Conservation (phyloP, 2,113 vertebrate species). For the Callaeas wilsoni region DNA sequence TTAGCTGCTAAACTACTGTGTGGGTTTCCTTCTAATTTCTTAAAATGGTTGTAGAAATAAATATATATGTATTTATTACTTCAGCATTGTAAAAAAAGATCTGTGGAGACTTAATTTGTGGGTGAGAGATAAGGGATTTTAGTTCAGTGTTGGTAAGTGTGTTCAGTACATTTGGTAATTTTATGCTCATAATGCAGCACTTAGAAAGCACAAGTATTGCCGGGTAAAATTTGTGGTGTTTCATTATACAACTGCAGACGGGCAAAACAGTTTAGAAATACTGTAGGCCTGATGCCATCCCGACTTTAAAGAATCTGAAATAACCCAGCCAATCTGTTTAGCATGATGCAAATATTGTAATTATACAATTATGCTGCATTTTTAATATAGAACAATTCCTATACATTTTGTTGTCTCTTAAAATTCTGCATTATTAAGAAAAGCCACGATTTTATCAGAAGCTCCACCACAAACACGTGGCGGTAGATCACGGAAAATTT, state of each 20-base stretch:
- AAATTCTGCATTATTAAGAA: slow-evolving; percentile 40
- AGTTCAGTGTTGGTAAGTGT: slow-evolving; percentile 44
- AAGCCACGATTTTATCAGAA: neutral
- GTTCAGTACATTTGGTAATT: slow-evolving; percentile 46
- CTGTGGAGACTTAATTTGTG: slow-evolving; percentile 61
- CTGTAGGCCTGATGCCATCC: slow-evolving; percentile 52
- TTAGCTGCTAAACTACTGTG: slow-evolving; percentile 57
- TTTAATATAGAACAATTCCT: slow-evolving; percentile 64
- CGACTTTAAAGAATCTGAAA: slow-evolving; percentile 62
- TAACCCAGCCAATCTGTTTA: slow-evolving; percentile 62
- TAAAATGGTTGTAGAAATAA: slow-evolving; percentile 49
- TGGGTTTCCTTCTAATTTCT: slow-evolving; percentile 53
- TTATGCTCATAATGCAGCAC: slow-evolving; percentile 56
- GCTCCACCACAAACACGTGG: neutral
- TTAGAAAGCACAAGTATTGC: slow-evolving; percentile 61
- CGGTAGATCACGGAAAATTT: slow-evolving; percentile 9
- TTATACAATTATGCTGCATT: slow-evolving; percentile 63
- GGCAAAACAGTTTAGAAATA: slow-evolving; percentile 48
- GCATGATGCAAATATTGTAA: slow-evolving; percentile 55
- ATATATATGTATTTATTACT: slow-evolving; percentile 48
- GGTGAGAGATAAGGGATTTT: slow-evolving; percentile 37
- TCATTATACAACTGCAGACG: slow-evolving; percentile 50
- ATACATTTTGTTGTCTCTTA: slow-evolving; percentile 45
- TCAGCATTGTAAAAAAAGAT: slow-evolving; percentile 37
- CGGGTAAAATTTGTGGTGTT: slow-evolving; percentile 57